Conservation (phyloP, 2,113 vertebrate genomes). For the Mormyrus iriodes region DNA sequence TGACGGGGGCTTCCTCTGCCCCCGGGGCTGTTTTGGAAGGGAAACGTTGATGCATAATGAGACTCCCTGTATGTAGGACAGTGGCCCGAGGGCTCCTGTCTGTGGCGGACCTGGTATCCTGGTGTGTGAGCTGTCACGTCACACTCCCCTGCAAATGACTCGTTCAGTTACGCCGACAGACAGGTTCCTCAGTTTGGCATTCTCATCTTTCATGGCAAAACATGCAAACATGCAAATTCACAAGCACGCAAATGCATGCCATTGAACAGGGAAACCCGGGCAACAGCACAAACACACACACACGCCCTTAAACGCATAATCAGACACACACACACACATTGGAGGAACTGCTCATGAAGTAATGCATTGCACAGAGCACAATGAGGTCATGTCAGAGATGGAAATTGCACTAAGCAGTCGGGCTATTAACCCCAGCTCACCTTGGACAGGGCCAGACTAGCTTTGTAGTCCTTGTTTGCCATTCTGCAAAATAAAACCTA, state of each 20-base stretch:
- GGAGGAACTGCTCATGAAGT: neutral
- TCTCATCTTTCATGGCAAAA: neutral
- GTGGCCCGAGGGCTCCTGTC: conserved; percentile 53
- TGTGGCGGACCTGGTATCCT: conserved; percentile 50
- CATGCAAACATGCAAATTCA: conserved; percentile 13
- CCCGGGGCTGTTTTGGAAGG: conserved; percentile 77
- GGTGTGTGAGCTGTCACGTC: neutral
- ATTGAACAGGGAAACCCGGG: too few species aligned
- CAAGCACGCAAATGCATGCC: neutral
- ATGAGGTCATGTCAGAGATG: conserved; percentile 40
- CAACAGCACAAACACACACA: neutral
- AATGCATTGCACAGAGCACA: conserved; percentile 27
- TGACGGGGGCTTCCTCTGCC: conserved; percentile 69
- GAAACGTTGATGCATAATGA: conserved; percentile 79
- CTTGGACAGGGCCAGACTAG: neutral
- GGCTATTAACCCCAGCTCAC: neutral
- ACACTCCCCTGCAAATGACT: too few species aligned
- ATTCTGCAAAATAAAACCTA: neutral
- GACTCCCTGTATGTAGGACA: conserved; percentile 65
- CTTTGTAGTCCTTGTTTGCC: neutral
- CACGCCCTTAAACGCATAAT: neutral
- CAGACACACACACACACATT: conserved; percentile 17
- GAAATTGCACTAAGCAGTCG: conserved; percentile 38
- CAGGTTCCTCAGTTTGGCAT: neutral
- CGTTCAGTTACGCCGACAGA: neutral